Evolutionary conservation across 2,888 invertebrate genomes (phyloP).

Genomic region (Drosophila paranaensis): DNA sequence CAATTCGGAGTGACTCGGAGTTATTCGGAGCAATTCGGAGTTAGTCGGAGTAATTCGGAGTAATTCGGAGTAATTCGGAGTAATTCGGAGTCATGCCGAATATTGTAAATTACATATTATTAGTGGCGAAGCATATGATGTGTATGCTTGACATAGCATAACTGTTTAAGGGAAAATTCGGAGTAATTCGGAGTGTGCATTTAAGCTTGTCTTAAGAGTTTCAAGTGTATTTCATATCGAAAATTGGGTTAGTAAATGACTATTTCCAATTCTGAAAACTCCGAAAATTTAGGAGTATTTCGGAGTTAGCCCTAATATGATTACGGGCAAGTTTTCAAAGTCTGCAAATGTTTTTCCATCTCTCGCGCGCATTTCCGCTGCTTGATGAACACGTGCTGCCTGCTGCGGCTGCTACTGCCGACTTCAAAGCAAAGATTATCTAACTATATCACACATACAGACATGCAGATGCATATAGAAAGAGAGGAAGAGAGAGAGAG

Average conservation of each 20-base stretch:
- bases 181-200: not conserved
- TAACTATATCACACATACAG: slow-evolving; percentile 19
- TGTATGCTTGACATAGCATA: not conserved
- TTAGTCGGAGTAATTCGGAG: too few relatives aligned
- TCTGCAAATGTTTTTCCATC: not conserved
- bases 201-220: not conserved
- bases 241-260: too few relatives aligned
- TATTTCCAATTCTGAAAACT: not conserved
- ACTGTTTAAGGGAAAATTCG: too few relatives aligned
- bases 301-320: not conserved
- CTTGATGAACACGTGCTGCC: slow-evolving; percentile 20
- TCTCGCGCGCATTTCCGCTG: slow-evolving; percentile 2
- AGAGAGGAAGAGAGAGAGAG: too few relatives aligned
- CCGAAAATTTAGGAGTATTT: not conserved
- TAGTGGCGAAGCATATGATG: too few relatives aligned
- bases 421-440: slow-evolving; percentile 63
- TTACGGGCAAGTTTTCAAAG: not conserved
- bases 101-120: too few relatives aligned
- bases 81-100: not conserved
- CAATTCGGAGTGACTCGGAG: not conserved
- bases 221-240: not conserved
- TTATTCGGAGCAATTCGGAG: not conserved
- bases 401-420: slow-evolving; percentile 21
- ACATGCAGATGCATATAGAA: not conserved
- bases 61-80: not conserved